Conservation (phyloP, 2,113 vertebrate species). For the Apaloderma vittatum region DNA sequence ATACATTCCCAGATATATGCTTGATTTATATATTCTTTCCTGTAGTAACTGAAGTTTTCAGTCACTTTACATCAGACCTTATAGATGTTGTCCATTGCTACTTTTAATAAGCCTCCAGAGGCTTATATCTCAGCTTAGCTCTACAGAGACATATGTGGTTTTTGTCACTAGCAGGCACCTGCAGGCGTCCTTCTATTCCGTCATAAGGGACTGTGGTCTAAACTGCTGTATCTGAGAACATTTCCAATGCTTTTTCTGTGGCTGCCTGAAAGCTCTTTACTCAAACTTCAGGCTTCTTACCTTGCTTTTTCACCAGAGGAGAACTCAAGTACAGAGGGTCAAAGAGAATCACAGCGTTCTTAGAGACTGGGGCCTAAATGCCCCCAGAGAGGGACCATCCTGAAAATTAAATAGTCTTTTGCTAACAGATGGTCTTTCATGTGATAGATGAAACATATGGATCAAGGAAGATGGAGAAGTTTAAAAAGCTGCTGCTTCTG, state of each 20-base stretch:
- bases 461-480: not conserved
- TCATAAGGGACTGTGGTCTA: not conserved
- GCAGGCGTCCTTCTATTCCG: not conserved
- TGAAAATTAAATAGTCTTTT: conserved; percentile 8
- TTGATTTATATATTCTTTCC: not conserved
- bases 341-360: not conserved
- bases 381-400: not conserved
- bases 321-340: not conserved
- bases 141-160: not conserved
- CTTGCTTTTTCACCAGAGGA: not conserved
- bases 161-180: not conserved
- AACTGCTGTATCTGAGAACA: not conserved
- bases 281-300: not conserved
- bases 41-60: not conserved
- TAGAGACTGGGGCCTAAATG: not conserved
- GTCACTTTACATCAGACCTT: not conserved
- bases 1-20: not conserved
- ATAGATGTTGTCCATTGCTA: not conserved
- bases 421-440: conserved; percentile 9
- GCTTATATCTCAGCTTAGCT: not conserved
- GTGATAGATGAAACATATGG: not conserved
- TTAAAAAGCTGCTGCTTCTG: not conserved
- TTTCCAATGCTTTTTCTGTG: not conserved
- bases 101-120: not conserved
- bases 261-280: not conserved